phyloP scores from a whole-genome alignment of 2,888 invertebrate species.

The Ormyrus rosae region DNA sequence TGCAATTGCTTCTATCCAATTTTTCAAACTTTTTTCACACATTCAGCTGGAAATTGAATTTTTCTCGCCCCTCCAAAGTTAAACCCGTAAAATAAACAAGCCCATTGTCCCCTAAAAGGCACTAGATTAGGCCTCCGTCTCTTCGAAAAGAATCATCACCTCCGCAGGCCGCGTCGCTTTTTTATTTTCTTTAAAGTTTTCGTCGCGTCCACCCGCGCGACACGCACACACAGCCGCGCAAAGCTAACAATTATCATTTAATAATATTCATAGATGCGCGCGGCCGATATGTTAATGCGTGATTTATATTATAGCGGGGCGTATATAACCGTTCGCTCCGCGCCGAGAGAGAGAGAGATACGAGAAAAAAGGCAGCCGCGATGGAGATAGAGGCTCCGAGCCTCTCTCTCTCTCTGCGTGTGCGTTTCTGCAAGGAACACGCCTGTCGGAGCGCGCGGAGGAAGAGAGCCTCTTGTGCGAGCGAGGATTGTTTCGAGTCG shows the following conservation, averaged over 20 bases:
- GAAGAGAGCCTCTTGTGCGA: neutral
- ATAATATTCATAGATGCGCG: slow-evolving; percentile 65
- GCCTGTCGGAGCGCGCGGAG: neutral
- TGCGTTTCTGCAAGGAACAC: too few relatives aligned
- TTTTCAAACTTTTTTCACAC: too few relatives aligned
- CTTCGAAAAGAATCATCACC: too few relatives aligned
- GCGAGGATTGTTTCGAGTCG: slow-evolving; percentile 14
- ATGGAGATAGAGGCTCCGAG: neutral
- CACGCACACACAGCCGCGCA: slow-evolving; percentile 28
- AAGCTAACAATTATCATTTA: slow-evolving; percentile 65
- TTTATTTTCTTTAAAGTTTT: neutral
- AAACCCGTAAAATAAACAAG: too few relatives aligned
- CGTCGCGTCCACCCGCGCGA: slow-evolving; percentile 51
- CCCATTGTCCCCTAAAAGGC: too few relatives aligned
- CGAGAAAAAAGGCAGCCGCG: neutral
- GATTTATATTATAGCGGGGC: slow-evolving; percentile 62
- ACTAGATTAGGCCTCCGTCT: too few relatives aligned
- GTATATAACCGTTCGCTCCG: slow-evolving; percentile 51
- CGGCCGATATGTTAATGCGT: slow-evolving; percentile 63
- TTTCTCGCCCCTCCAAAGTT: too few relatives aligned
- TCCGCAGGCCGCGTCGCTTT: too few relatives aligned
- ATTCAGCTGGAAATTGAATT: too few relatives aligned
- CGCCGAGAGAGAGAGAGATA: neutral
- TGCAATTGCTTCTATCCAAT: too few relatives aligned
- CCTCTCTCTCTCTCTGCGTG: too few relatives aligned